phyloP scores from a whole-genome alignment of 2,888 invertebrate species.

The Lasioglossum oenotherae region DNA sequence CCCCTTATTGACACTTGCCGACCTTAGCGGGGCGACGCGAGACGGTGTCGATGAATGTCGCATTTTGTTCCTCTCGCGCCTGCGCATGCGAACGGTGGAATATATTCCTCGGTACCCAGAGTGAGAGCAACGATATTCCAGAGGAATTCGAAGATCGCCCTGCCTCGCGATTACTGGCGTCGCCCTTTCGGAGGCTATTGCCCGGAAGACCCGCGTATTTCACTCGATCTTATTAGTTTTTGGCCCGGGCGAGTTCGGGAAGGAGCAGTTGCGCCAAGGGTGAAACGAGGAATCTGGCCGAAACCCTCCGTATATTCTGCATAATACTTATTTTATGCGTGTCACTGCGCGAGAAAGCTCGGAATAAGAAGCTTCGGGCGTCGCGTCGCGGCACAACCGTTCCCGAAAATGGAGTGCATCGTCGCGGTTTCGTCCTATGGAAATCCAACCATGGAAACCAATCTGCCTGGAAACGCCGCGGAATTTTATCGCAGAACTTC shows the following conservation, averaged over 20 bases:
- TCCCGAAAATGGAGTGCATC: conserved; percentile 63
- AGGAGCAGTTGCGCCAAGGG: conserved; percentile 54
- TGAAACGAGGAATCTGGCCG: conserved; percentile 39
- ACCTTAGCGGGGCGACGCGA: conserved; percentile 75
- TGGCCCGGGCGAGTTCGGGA: conserved; percentile 52
- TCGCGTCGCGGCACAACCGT: conserved; percentile 51
- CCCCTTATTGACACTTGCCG: conserved; percentile 72
- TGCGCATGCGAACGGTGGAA: neutral
- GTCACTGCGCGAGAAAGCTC: conserved; percentile 66
- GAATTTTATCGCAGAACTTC: conserved; percentile 39
- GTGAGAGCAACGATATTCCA: conserved; percentile 9
- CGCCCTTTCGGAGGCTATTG: conserved; percentile 65
- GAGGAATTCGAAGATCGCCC: conserved; percentile 55
- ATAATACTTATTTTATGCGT: conserved; percentile 75
- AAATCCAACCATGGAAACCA: conserved; percentile 49
- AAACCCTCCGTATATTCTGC: conserved; percentile 65
- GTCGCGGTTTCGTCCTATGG: conserved; percentile 54
- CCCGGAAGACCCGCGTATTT: conserved; percentile 71
- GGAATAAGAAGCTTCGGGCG: conserved; percentile 64
- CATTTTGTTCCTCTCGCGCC: conserved; percentile 13
- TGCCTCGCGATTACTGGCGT: conserved; percentile 50
- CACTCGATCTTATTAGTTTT: conserved; percentile 73
- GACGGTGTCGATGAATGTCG: conserved; percentile 66
- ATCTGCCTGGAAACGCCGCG: conserved; percentile 10
- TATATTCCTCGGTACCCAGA: neutral